phyloP scores from a whole-genome alignment of 2,113 vertebrate genomes.

The Thamnophis sirtalis region DNA sequence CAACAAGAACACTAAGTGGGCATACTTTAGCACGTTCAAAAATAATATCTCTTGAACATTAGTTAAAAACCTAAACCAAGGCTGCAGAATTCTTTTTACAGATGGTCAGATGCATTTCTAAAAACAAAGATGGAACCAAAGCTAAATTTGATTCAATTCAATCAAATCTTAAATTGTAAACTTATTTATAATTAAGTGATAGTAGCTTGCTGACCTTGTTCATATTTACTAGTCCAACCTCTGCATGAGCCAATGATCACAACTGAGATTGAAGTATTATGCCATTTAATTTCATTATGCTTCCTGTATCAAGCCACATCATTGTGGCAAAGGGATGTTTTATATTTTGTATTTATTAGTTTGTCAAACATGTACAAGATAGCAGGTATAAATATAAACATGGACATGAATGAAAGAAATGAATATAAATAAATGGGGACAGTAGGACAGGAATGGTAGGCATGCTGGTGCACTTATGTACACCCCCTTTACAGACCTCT shows the following conservation, averaged over 20 bases:
- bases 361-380: too few species aligned
- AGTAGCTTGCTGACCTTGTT: background rate
- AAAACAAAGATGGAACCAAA: background rate
- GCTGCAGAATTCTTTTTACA: background rate
- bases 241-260: background rate
- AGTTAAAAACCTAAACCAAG: slow-evolving; percentile 54
- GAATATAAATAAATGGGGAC: too few species aligned
- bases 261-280: background rate
- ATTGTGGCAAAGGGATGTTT: background rate
- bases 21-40: background rate
- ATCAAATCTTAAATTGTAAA: background rate
- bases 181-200: background rate
- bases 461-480: too few species aligned
- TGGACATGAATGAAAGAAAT: too few species aligned
- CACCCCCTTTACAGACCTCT: too few species aligned
- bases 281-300: background rate
- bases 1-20: background rate
- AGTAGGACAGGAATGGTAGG: too few species aligned
- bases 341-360: too few species aligned
- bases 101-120: background rate
- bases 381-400: too few species aligned
- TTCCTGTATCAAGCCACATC: background rate
- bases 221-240: background rate
- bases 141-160: background rate
- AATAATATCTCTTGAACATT: slow-evolving; percentile 55